Base-by-base conservation (phyloP, 1,140 invertebrate genomes). In the Caenorhabditis latens region DNA sequence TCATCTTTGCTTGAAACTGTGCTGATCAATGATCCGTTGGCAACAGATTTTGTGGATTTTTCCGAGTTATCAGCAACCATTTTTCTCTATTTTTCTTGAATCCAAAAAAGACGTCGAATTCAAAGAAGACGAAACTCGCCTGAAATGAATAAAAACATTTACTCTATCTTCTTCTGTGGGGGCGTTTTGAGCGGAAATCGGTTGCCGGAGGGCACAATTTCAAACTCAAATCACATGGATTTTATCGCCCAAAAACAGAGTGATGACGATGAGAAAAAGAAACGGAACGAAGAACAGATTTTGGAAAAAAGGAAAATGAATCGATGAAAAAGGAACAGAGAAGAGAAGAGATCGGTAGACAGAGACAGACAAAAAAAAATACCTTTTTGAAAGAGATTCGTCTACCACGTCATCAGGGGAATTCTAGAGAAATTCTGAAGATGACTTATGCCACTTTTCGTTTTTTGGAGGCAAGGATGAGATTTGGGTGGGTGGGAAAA, bases 1-100 rank as follows among this genome's bases (percentile, higher is more conserved):
- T 91, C 89, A n/a, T 90, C 89, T 83, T 92, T 91, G 21, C 91
- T 85, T 19, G 71, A 79, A 50, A 79, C 71, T 50, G 71, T 79
- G 46, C 71, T 79, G 46, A 79, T 79, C 21, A 79, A 79, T 11
- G 46, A 50, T 79, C 71, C 71, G 53, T 79, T 79, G 43, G 71
- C 71, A 9, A 79, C 71, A 13, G 71, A 79, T 79, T 79, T 79
- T 11, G 71, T 53, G 11, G 71, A 79, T 79, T 79, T 79, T 79
- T 79, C 71, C 46, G 71, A 79, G 21, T 79, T 79, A 32, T 79
- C 71, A 50, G 71, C 71, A 8, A 79, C 71, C 71, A 79, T 79
- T 79, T 79, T 79, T 75, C n/a, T 42, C 1, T 75, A 58, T 58
- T 75, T 75, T n/a, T 11, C 9, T 50, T 32, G 40, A 24, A 79